A percentile compares a stretch with the other conserved stretches of the same genome.
These are phyloP conservation scores for Archocentrus centrarchus DNA, from an alignment of 2,113 vertebrate species.

Conservation along the genomic window DNA sequence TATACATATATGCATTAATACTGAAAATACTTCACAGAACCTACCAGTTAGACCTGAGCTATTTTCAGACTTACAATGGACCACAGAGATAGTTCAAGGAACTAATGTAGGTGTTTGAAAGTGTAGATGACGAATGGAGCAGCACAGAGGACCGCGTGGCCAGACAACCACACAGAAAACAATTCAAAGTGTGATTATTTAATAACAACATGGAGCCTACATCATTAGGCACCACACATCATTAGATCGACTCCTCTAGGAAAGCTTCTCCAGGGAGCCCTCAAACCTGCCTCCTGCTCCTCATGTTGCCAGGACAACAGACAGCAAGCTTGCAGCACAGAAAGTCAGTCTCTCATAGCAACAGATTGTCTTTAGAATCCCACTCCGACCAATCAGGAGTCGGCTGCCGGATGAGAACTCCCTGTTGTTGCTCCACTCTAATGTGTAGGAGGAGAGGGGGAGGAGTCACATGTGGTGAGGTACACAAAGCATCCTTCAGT, in stretches of 20 bases:
- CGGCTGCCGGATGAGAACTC: slow-evolving; percentile 47
- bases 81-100: slow-evolving; percentile 9
- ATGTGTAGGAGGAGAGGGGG: slow-evolving; percentile 46
- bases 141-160: neutral
- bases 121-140: neutral
- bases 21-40: neutral
- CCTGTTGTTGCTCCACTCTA: slow-evolving; percentile 44
- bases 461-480: slow-evolving; percentile 28
- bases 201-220: slow-evolving; percentile 22
- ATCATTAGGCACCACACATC: slow-evolving; percentile 55
- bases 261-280: slow-evolving; percentile 45
- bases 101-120: slow-evolving; percentile 4
- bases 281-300: slow-evolving; percentile 66
- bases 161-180: neutral
- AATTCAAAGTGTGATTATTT: slow-evolving; percentile 24
- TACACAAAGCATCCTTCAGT: slow-evolving; percentile 57
- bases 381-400: slow-evolving; percentile 64
- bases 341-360: slow-evolving; percentile 69
- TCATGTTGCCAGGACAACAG: slow-evolving; percentile 78
- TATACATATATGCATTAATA: neutral
- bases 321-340: slow-evolving; percentile 56
- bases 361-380: slow-evolving; percentile 70
- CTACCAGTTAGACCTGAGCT: neutral
- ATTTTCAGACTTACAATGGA: neutral
- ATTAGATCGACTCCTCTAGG: slow-evolving; percentile 44